Percentiles rank a stretch among this genome's conserved stretches.
Evolutionary conservation across 2,113 vertebrate species (phyloP).

Genomic region (Zingel zingel): DNA sequence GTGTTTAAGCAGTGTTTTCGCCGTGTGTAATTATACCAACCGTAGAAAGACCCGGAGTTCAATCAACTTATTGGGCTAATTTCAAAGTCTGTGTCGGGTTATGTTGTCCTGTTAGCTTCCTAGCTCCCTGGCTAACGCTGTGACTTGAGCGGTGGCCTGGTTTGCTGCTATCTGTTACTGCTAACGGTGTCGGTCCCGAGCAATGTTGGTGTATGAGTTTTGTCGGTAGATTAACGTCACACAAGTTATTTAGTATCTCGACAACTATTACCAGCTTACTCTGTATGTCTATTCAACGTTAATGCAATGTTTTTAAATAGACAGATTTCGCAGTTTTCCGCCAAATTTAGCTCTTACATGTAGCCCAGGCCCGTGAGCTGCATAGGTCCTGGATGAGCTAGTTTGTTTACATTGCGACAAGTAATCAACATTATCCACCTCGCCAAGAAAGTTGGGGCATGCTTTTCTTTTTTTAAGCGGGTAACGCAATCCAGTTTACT

Average conservation of each 20-base stretch:
- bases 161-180: conserved; percentile 32
- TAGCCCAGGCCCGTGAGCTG: background rate
- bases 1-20: background rate
- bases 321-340: background rate
- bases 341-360: background rate
- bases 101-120: conserved; percentile 77
- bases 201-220: conserved; percentile 34
- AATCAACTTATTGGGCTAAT: conserved; percentile 53
- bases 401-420: conserved; percentile 72
- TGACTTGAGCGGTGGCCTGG: conserved; percentile 69
- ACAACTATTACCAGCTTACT: background rate
- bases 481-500: background rate
- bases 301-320: background rate
- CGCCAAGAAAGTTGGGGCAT: background rate
- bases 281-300: accelerated
- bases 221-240: background rate
- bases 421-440: background rate
- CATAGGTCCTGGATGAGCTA: background rate
- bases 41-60: conserved; percentile 15
- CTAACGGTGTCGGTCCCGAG: conserved; percentile 16
- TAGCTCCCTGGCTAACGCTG: conserved; percentile 73
- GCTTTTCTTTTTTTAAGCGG: background rate
- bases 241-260: background rate
- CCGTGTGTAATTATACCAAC: background rate
- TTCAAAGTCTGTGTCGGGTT: conserved; percentile 54